phyloP scores from a whole-genome alignment of 2,113 vertebrate genomes.

The Ursus arctos region DNA sequence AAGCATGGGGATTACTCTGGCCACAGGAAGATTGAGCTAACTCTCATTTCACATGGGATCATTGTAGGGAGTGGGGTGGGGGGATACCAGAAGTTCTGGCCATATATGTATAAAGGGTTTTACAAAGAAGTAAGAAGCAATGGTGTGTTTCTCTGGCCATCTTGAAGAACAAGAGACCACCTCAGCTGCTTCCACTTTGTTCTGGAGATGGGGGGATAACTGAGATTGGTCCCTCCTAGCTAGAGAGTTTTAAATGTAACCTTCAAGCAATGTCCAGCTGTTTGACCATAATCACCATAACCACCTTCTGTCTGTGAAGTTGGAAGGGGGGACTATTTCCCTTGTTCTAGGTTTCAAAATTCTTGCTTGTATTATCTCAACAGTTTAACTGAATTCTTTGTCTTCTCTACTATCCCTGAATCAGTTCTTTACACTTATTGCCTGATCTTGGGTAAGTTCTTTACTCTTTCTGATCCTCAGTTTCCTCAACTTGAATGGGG shows the following conservation, averaged over 20 bases:
- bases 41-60: not conserved
- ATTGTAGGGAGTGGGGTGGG: not conserved
- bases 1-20: conserved; percentile 26
- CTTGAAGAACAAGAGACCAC: not conserved
- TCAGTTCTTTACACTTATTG: not conserved
- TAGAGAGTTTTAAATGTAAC: conserved; percentile 2
- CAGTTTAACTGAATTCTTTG: not conserved
- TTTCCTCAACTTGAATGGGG: not conserved
- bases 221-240: not conserved
- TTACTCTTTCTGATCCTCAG: conserved; percentile 30
- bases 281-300: conserved; percentile 47
- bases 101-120: not conserved
- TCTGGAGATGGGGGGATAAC: not conserved
- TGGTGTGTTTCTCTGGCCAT: not conserved
- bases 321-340: not conserved
- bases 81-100: not conserved
- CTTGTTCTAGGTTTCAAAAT: conserved; percentile 24
- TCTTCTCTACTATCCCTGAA: not conserved
- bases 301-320: not conserved
- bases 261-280: not conserved
- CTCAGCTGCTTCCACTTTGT: not conserved
- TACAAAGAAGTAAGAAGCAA: conserved; percentile 17
- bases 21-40: not conserved
- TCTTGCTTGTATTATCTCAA: conserved; percentile 20
- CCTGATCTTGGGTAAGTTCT: conserved; percentile 9